These are phyloP conservation scores for Chalcis sispes DNA, from an alignment of 2,888 invertebrate genomes.

Conservation along the genomic window DNA sequence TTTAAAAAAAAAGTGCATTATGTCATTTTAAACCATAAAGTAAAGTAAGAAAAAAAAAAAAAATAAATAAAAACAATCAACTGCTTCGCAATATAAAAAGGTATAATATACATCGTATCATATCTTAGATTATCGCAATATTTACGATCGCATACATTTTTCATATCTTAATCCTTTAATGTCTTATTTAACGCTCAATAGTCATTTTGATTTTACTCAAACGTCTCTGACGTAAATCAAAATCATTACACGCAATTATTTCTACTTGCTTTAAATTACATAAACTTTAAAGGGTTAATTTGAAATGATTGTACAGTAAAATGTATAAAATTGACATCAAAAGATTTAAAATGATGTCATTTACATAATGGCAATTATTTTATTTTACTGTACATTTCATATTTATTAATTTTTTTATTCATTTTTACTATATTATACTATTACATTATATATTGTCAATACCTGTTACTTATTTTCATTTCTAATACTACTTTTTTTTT, in stretches of 20 bases:
- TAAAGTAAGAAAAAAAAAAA: too few relatives aligned
- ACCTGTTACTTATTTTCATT: constrained; percentile 10
- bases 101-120: constrained; percentile 22
- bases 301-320: constrained; percentile 11
- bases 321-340: too few relatives aligned
- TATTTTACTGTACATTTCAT: constrained; percentile 19
- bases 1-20: background rate
- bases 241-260: too few relatives aligned
- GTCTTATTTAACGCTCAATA: too few relatives aligned
- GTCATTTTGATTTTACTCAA: too few relatives aligned
- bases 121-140: constrained; percentile 32
- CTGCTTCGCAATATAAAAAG: constrained; percentile 3
- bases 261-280: background rate
- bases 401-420: constrained; percentile 14
- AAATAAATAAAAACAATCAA: too few relatives aligned
- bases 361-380: background rate
- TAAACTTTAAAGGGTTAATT: constrained; percentile 6
- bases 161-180: background rate
- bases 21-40: too few relatives aligned
- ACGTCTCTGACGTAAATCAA: too few relatives aligned
- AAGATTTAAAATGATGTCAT: too few relatives aligned
- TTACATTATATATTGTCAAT: background rate
- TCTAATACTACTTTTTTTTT: constrained; percentile 2
- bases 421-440: too few relatives aligned
- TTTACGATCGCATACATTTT: constrained; percentile 12